Evolutionary conservation across 2,113 vertebrate species (phyloP), one percentile per base, ranked within the genome.

Genomic region (Amazona vittata): DNA sequence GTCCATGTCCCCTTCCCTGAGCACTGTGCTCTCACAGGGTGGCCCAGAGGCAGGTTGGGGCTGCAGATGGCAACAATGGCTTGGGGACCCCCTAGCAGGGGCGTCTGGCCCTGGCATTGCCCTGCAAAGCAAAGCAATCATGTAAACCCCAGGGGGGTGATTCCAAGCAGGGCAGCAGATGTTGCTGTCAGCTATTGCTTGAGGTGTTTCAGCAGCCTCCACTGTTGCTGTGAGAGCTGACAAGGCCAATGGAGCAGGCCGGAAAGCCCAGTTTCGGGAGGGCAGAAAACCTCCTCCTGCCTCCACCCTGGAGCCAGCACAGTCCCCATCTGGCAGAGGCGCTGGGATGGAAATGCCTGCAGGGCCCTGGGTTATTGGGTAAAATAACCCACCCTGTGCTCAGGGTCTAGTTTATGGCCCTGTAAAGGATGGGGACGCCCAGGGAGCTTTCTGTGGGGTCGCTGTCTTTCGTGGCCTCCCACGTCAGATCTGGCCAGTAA

Each of bases 181-280:
- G 6, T 15, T 63, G 53, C 53, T 82, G 74, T 91, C 2, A 1
- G 22, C 64, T 43, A 2, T 29, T 37, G 25, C 46, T 84, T 6
- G 1, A 65, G 62, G 62, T 55, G 29, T 83, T 90, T 39, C 0
- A 0, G 59, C 49, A 91, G 33, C 19, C 53, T 22, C 17, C 10
- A 2, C 50, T 37, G 43, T 82, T 44, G 60, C 3, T 1, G 65
- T 31, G 39, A 8, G 28, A 91, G 71, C 50, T 76, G 47, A 43
- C 0, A 0, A 46, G 33, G 22, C 49, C 0, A 1, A 8, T 33
- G 69, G 37, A 63, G 46, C 2, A 0, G 50, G 55, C 49, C 13
- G 17, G 62, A 84, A 52, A 67, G 35, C 18, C 28, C 0, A 1
- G 55, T 50, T 75, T 77, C 68, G 46, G 75, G 10, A 70, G 70